Percentiles rank a stretch among this genome's conserved stretches.
phyloP scores from a whole-genome alignment of 2,888 invertebrate genomes.

The Caenorhabditis sinica region DNA sequence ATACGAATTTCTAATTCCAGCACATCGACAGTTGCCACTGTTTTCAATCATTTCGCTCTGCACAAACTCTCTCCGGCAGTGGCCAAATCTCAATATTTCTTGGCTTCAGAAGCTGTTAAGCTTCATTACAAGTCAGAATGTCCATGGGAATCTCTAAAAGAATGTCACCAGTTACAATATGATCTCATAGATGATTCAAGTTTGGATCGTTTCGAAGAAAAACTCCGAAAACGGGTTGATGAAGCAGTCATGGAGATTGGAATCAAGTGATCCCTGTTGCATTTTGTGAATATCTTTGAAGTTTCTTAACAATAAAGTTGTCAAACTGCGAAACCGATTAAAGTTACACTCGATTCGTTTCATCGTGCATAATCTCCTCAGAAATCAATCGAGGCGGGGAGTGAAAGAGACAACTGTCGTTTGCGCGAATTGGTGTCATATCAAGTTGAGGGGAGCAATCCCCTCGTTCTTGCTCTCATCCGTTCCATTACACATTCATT shows the following conservation, averaged over 20 bases:
- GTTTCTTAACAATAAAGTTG: conserved; percentile 42
- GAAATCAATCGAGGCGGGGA: conserved; percentile 23
- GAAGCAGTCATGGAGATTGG: conserved; percentile 29
- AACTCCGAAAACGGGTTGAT: conserved; percentile 43
- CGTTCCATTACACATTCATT: conserved; percentile 27
- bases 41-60: conserved; percentile 90
- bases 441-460: conserved; percentile 45
- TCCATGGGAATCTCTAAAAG: conserved; percentile 77
- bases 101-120: conserved; percentile 88
- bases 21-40: conserved; percentile 87
- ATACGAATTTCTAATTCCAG: conserved; percentile 67
- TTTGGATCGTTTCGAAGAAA: conserved; percentile 69
- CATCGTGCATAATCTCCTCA: conserved; percentile 26
- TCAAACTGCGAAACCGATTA: conserved; percentile 54
- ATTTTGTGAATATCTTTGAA: background rate
- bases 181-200: conserved; percentile 75
- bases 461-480: conserved; percentile 15
- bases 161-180: conserved; percentile 74
- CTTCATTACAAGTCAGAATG: conserved; percentile 92
- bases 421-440: conserved; percentile 62
- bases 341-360: conserved; percentile 41
- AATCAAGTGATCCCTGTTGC: conserved; percentile 11
- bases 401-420: conserved; percentile 41
- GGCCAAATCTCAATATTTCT: conserved; percentile 61
- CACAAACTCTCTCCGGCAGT: conserved; percentile 85